phyloP scores from a whole-genome alignment of 2,113 vertebrate genomes.

The Miniopterus natalensis region DNA sequence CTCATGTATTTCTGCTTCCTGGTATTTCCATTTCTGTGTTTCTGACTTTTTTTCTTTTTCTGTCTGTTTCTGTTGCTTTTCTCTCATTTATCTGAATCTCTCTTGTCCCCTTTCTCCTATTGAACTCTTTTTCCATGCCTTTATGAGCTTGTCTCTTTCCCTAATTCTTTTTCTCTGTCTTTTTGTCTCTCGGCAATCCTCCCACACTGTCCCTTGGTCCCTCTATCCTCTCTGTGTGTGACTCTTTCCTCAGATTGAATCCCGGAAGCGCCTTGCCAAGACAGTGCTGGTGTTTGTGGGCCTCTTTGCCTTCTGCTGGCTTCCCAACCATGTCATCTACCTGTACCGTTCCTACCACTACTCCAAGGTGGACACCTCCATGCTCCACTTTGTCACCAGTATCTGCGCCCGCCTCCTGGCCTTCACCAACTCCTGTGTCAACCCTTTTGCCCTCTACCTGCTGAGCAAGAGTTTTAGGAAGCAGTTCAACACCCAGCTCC shows the following conservation, averaged over 20 bases:
- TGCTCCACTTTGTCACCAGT: conserved; percentile 94
- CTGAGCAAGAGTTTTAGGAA: conserved; percentile 97
- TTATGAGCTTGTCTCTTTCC: not conserved
- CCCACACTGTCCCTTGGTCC: not conserved
- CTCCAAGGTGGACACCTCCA: conserved; percentile 95
- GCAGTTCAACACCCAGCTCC: conserved; percentile 96
- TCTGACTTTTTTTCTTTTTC: conserved; percentile 21
- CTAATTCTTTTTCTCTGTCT: not conserved
- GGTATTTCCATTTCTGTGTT: conserved; percentile 30
- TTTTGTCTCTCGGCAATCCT: not conserved
- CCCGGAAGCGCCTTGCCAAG: conserved; percentile 96
- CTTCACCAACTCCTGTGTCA: conserved; percentile 97
- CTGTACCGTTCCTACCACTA: conserved; percentile 98
- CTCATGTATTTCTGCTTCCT: conserved; percentile 45
- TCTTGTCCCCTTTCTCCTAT: not conserved
- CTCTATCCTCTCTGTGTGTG: conserved; percentile 32
- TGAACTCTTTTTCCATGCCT: not conserved
- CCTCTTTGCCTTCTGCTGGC: conserved; percentile 98
- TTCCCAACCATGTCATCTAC: conserved; percentile 96
- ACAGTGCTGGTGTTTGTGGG: conserved; percentile 97
- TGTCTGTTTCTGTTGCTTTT: conserved; percentile 30
- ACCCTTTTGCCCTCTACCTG: conserved; percentile 97
- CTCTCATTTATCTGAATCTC: not conserved
- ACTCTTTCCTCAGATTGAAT: conserved; percentile 92
- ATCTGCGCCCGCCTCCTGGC: conserved; percentile 95